These are phyloP conservation scores for Drosophila ananassae DNA, from an alignment of 1,140 invertebrate species.

Conservation along the genomic window DNA sequence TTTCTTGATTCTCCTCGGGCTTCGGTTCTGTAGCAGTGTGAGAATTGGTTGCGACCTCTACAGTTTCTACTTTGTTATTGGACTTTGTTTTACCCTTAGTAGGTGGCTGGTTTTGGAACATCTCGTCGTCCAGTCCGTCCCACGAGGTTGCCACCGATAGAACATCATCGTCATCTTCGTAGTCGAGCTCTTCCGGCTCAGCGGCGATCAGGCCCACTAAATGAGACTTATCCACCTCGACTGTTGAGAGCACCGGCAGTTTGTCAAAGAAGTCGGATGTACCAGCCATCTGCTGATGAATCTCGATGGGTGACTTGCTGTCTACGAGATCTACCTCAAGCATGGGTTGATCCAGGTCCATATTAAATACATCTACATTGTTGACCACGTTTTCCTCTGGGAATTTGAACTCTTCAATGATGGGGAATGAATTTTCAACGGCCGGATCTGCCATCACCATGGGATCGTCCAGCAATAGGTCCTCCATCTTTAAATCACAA, in stretches of 20 bases:
- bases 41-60: too few species aligned
- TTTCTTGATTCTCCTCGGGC: too few species aligned
- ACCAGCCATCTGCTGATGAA: constrained; percentile 11
- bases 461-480: too few species aligned
- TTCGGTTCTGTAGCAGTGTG: too few species aligned
- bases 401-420: too few species aligned
- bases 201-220: constrained; percentile 19
- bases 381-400: too few species aligned
- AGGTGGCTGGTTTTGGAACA: background rate
- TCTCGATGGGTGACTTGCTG: constrained; percentile 18
- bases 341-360: too few species aligned
- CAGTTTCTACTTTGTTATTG: too few species aligned
- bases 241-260: constrained; percentile 4
- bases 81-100: background rate
- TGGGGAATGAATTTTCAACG: too few species aligned
- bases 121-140: constrained; percentile 36
- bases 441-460: too few species aligned
- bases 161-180: constrained; percentile 33
- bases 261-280: constrained; percentile 19
- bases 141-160: constrained; percentile 54
- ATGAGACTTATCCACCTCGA: background rate
- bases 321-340: background rate
- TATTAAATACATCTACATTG: too few species aligned
- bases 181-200: constrained; percentile 31
- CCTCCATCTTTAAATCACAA: too few species aligned